A percentile compares a stretch with the other conserved stretches of the same genome.
phyloP scores from a whole-genome alignment of 2,888 invertebrate species.

The Philonicus albiceps region DNA sequence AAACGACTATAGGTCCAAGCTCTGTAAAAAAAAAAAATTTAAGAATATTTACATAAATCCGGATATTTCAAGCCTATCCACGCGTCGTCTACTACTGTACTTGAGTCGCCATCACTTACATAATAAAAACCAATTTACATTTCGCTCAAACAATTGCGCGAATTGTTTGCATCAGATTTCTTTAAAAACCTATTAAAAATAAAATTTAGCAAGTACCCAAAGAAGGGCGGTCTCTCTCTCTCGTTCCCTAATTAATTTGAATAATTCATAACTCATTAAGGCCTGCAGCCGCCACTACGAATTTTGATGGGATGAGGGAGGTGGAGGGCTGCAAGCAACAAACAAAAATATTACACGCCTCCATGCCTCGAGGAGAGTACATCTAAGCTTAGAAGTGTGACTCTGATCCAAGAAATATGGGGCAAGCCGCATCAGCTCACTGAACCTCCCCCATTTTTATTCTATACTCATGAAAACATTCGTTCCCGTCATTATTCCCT shows the following conservation, averaged over 20 bases:
- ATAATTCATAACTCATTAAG: neutral
- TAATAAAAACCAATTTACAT: neutral
- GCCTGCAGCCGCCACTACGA: neutral
- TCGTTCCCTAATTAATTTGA: neutral
- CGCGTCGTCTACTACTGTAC: neutral
- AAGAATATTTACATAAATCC: neutral
- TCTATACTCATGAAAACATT: neutral
- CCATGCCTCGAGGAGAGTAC: neutral
- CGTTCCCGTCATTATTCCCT: slow-evolving; percentile 11
- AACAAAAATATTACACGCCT: neutral
- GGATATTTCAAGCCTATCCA: neutral
- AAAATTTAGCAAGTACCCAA: neutral
- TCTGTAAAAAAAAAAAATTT: neutral
- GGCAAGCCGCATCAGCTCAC: neutral
- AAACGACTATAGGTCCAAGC: neutral
- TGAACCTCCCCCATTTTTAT: neutral
- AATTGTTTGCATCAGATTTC: neutral
- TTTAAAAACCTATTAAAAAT: neutral
- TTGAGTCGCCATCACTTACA: neutral
- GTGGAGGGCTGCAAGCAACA: neutral
- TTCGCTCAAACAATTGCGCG: neutral
- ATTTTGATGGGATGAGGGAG: neutral
- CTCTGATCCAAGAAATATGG: neutral
- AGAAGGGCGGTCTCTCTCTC: neutral
- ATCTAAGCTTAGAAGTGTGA: neutral